Evolutionary conservation across 2,797 vertebrate species (phyloP), one percentile per base, ranked within the genome.

Genomic region (Dendrocincla fuliginosa): DNA sequence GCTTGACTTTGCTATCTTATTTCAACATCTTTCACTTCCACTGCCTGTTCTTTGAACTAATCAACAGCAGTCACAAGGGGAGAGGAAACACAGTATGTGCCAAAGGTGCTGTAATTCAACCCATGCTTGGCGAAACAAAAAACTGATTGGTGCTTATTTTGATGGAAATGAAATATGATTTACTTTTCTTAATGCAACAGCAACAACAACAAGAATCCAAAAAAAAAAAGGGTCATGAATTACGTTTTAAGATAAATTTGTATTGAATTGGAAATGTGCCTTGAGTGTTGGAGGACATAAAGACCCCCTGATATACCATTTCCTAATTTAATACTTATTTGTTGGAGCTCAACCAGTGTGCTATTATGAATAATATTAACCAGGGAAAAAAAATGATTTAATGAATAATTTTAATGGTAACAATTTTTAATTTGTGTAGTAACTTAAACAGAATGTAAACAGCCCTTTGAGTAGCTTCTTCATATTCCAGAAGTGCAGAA

Each of bases 21-120:
- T 95, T 61, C 59, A 82, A 17, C 67, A 70, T 79, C 78, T 87
- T 92, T 94, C 84, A 20, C 52, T 94, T 90, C 41, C 39, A 27
- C 19, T 71, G 85, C 44, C 55, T 84, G 42, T 52, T 67, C 71
- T 74, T 82, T 71, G 76, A 80, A 22, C 74, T 63, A 41, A 87
- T 75, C 53, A 13, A 16, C 77, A 90, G 57, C 83, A 64, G 78
- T 90, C 92, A 76, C 19, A 63, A 55, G 33, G 50, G 28, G 70
- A 82, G 83, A 68, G 71, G 73, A 67, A 85, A 85, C 46, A 41
- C 27, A 30, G 63, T 17, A 4, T 25, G 24, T 64, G 64, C 47
- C 63, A 14, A 57, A 77, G 27, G 57, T 49, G 71, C 69, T 75
- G 32, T 67, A 74, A 87, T 93, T 82, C 73, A 65, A 3, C 59